phyloP scores from a whole-genome alignment of 1,140 invertebrate genomes.

The Brachionus manjavacas region DNA sequence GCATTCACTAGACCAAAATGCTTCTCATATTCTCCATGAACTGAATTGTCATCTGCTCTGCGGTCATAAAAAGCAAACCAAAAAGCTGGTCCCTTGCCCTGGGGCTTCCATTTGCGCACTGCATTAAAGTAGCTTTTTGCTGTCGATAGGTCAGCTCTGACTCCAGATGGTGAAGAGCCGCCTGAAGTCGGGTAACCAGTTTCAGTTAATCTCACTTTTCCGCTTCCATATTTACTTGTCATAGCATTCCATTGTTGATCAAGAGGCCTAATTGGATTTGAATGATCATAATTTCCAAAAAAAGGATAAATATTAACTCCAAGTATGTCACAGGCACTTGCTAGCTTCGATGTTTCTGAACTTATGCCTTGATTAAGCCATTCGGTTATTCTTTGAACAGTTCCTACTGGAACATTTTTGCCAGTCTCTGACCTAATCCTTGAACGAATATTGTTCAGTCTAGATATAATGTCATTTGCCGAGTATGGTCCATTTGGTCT shows the following conservation, averaged over 20 bases:
- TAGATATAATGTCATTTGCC: background rate
- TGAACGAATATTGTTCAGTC: background rate
- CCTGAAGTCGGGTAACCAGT: background rate
- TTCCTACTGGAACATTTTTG: background rate
- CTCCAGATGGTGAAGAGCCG: background rate
- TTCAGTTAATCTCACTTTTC: background rate
- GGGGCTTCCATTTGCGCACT: background rate
- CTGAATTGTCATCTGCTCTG: background rate
- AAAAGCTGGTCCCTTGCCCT: background rate
- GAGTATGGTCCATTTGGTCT: conserved; percentile 14
- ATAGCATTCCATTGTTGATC: background rate
- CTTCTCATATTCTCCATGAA: background rate
- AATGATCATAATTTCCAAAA: conserved; percentile 10
- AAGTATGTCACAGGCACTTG: background rate
- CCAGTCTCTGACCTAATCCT: background rate
- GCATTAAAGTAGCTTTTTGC: background rate
- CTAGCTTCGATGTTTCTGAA: background rate
- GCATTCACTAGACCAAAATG: conserved; percentile 5
- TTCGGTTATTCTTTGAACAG: background rate
- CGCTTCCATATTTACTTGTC: background rate
- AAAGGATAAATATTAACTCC: conserved; percentile 5
- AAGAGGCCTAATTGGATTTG: background rate
- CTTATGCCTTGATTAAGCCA: background rate
- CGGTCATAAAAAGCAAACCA: conserved; percentile 14
- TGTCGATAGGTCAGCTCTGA: background rate